phyloP scores from a whole-genome alignment of 2,113 vertebrate genomes.

The Misgurnus mizolepis region DNA sequence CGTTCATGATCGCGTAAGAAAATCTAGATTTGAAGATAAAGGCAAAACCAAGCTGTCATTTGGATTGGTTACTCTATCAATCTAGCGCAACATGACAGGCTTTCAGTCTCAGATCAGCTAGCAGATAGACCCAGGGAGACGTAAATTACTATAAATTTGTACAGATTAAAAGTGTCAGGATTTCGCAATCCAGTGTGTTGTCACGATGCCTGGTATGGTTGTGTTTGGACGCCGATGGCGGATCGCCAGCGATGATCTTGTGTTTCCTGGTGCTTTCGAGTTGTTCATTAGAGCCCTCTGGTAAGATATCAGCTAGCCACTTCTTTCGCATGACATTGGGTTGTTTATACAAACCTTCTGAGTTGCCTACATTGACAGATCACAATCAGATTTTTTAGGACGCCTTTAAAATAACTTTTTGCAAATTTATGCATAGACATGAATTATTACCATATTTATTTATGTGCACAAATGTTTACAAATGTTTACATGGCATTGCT shows the following conservation, averaged over 20 bases:
- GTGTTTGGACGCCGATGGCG: constrained; percentile 90
- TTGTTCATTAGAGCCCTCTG: constrained; percentile 82
- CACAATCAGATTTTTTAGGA: too few species aligned
- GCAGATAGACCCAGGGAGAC: not conserved
- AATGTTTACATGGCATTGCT: too few species aligned
- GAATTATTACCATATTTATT: too few species aligned
- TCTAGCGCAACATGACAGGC: not conserved
- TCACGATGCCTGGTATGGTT: constrained; percentile 86
- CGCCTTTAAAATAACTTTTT: too few species aligned
- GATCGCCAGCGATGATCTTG: constrained; percentile 93
- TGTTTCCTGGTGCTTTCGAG: constrained; percentile 88
- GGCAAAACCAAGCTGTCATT: too few species aligned
- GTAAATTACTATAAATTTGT: not conserved
- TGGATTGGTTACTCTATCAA: not conserved
- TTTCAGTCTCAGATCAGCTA: not conserved
- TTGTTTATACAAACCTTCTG: not conserved
- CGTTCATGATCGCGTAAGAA: not conserved
- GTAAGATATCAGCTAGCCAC: constrained; percentile 68
- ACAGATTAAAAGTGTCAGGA: not conserved
- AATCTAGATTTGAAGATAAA: not conserved
- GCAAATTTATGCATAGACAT: too few species aligned
- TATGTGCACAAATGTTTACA: too few species aligned
- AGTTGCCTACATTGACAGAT: not conserved
- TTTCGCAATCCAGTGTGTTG: constrained; percentile 13
- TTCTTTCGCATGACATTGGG: not conserved